Conservation (phyloP, 2,797 vertebrate species). For the Gorsachius magnificus region DNA sequence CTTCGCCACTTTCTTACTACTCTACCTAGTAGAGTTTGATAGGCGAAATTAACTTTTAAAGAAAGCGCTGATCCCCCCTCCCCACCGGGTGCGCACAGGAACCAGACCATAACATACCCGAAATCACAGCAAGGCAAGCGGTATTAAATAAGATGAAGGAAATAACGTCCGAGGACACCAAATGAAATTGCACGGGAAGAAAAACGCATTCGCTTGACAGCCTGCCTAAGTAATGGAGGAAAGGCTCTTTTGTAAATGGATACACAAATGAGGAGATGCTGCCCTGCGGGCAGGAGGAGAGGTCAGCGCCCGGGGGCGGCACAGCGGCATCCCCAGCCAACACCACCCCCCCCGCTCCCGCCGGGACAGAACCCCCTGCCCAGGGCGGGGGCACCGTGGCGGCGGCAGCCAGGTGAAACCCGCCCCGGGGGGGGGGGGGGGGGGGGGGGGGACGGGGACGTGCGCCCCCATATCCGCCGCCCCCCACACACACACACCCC, state of each 20-base stretch:
- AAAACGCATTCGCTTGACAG: neutral
- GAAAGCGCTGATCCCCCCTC: neutral
- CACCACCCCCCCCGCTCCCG: neutral
- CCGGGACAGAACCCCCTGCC: neutral
- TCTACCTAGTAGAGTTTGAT: constrained; percentile 60
- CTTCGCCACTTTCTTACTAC: neutral
- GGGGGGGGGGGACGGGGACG: neutral
- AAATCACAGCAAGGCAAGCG: neutral
- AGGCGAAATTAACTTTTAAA: constrained; percentile 53
- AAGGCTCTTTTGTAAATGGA: neutral
- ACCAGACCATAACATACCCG: neutral
- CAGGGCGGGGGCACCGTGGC: neutral
- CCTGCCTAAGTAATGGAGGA: neutral
- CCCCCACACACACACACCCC: no score
- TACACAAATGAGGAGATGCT: neutral
- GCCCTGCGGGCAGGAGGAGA: neutral
- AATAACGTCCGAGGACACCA: neutral
- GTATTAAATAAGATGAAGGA: neutral
- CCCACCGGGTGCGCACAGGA: neutral
- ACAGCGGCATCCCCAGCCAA: neutral
- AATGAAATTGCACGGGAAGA: neutral
- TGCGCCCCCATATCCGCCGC: neutral
- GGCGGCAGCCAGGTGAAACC: neutral
- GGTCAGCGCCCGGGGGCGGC: neutral
- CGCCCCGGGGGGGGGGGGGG: neutral